Evolutionary conservation across 2,113 vertebrate genomes (phyloP).

Genomic region (Eudorcas thomsonii): DNA sequence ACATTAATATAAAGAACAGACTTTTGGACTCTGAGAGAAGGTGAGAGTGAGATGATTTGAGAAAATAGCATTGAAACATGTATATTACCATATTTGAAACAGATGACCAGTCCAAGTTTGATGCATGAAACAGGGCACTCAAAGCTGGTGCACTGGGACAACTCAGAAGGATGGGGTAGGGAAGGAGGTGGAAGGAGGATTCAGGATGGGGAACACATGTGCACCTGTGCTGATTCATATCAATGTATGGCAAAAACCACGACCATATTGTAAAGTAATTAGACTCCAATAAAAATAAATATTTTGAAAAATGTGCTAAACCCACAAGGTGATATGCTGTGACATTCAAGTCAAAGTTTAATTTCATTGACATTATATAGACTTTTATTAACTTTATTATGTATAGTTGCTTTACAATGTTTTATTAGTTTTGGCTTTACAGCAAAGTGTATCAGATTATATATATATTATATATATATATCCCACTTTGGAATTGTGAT

Average conservation of each 20-base stretch:
- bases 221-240: neutral
- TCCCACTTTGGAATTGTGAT: too few relatives aligned
- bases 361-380: neutral
- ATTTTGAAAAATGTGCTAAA: neutral
- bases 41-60: neutral
- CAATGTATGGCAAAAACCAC: neutral
- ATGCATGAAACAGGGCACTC: neutral
- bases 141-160: neutral
- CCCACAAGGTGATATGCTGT: neutral
- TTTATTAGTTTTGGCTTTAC: neutral
- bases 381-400: neutral
- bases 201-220: neutral
- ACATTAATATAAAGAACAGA: neutral
- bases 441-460: neutral
- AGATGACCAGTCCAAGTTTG: neutral
- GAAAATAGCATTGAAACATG: neutral
- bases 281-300: neutral
- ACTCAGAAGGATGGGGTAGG: neutral
- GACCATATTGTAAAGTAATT: neutral
- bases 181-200: neutral
- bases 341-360: neutral
- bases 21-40: neutral
- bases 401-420: neutral
- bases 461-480: too few relatives aligned
- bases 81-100: neutral